Base-by-base conservation (phyloP, 2,113 vertebrate genomes). In the Xiphias gladius region DNA sequence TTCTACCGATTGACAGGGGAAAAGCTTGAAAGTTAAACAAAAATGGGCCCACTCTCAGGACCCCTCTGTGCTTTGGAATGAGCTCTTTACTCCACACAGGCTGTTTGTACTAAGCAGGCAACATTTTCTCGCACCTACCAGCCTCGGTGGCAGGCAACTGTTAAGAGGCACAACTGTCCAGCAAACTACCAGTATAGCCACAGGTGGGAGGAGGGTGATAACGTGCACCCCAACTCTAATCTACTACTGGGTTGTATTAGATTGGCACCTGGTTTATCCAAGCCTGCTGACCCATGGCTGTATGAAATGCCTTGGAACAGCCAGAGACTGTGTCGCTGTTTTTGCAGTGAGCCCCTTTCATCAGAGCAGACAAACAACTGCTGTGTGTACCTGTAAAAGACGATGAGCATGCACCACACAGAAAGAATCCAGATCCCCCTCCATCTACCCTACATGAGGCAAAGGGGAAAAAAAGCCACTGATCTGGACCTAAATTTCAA, bases 1-100 rank as follows among this genome's bases (percentile, higher is more conserved):
- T 59, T 85, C 64, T 76, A 61, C 43, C 43, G 26, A 26, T 43
- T 63, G 30, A 39, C 24, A 52, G 12, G 35, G 32, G n/a, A 57
- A 63, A 65, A 50, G 32, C 28, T 41, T 28, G n/a, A 43, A 54
- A n/a, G 50, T 10, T 54, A 20, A 54, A 22, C 20, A 64, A 41
- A 79, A 71, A 6, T 50, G 20, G 19, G 14, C 24, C 17, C 26
- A 0, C 43, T 68, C 64, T 69, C 41, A 3, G 59, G n/a, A 58
- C 68, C 55, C 37, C 46, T 46, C 37, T 54, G 22, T 54, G 10
- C 22, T 22, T n/a, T 12, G 22, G 20, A n/a, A 54, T 54, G 22
- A 54, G 52, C 22, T 54, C 9, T 54, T 11, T n/a, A 54, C 52
- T 12, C 3, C 52, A 54, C 52, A n/a, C 2, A n/a, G 50, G 7